Evolutionary conservation across 1,140 invertebrate genomes (phyloP), one percentile per base, ranked within the genome.

Genomic region (Episyrphus balteatus): DNA sequence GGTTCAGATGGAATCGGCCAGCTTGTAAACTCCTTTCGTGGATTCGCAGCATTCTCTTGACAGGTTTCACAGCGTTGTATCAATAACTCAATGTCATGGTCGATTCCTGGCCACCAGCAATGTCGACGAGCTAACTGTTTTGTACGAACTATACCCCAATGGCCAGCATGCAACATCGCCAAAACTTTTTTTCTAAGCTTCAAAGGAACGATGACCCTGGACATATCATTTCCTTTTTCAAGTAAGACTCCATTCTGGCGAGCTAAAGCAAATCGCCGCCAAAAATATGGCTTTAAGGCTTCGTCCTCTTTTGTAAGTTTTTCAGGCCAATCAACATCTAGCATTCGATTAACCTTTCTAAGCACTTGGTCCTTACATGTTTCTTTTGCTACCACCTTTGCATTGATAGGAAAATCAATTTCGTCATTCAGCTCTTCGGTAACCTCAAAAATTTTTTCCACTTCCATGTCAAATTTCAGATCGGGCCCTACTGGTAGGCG

Each of bases 21-120:
- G 3, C 52, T 47, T 8, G 19, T 18, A 13, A 42, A 42, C 17
- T 42, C 14, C 40, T 42, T 5, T 17, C 7, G 5, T 21, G 14
- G 40, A 21, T 21, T 13, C 5, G 40, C 12, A 42, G 15, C 19
- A 18, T 15, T 17, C 13, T 42, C 3, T 21, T 42, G 40, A 13
- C 40, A 42, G 5, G 3, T 17, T 5, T 18, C 19, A 17, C 40
- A 42, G 5, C 13, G 11, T 17, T 17, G 11, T 18, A 21, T 13
- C 5, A 50, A 46, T 5, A 46, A 8, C 30, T 62, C 58, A 19
- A 76, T 73, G 12, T 73, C 64, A 13, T 47, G 17, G 50, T 75
- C 66, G 2, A 77, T 37, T 50, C 44, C 7, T 5, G 5, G 36
- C 5, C 36, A 37, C 3, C 11, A 37, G 11, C 36, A 37, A 37